Conservation (phyloP, 2,113 vertebrate genomes). For the Carlito syrichta region DNA sequence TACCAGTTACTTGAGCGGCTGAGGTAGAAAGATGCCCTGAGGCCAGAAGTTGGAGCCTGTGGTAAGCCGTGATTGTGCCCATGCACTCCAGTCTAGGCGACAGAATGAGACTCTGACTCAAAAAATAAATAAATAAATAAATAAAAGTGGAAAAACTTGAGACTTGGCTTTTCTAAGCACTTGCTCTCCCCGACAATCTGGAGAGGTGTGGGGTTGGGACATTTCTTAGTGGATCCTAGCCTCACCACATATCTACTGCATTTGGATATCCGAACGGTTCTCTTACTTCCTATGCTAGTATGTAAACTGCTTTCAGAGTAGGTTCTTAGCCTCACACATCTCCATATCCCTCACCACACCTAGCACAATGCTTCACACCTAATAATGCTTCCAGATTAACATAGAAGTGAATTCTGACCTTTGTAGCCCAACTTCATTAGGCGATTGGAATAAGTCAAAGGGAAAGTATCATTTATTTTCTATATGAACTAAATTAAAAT, state of each 20-base stretch:
- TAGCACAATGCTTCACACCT: not conserved
- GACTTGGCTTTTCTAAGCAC: not conserved
- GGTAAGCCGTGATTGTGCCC: too few species aligned
- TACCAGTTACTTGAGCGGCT: too few species aligned
- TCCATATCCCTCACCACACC: not conserved
- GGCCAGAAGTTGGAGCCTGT: too few species aligned
- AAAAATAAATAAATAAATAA: too few species aligned
- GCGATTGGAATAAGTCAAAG: not conserved
- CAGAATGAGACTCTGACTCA: too few species aligned
- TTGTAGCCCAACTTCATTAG: not conserved
- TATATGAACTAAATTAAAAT: not conserved
- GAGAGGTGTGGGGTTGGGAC: not conserved
- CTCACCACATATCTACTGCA: not conserved
- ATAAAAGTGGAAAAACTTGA: not conserved
- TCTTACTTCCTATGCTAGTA: not conserved
- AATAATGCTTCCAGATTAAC: not conserved
- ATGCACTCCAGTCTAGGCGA: too few species aligned
- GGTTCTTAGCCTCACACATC: not conserved
- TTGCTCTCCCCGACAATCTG: not conserved
- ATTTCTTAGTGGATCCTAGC: not conserved
- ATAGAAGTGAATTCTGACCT: not conserved
- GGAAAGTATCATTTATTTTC: not conserved
- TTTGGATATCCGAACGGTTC: not conserved
- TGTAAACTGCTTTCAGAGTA: not conserved
- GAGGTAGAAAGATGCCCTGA: too few species aligned